These are phyloP conservation scores for Brenthis daphne DNA, from an alignment of 2,888 invertebrate species.

Conservation along the genomic window DNA sequence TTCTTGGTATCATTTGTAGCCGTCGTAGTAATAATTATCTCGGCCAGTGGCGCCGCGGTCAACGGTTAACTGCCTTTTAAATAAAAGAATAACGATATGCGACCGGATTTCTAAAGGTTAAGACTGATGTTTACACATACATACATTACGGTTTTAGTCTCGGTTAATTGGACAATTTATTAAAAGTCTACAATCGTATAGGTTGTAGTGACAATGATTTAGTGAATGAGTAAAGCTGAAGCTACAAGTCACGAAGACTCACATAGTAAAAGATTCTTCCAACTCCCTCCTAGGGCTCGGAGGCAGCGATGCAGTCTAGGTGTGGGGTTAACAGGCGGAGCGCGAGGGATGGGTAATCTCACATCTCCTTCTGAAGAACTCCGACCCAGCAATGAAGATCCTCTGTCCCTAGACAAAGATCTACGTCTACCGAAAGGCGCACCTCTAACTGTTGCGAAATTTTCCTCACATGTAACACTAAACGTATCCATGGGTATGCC, in stretches of 20 bases:
- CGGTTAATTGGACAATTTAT: conserved; percentile 60
- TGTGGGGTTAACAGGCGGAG: conserved; percentile 67
- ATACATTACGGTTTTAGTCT: conserved; percentile 51
- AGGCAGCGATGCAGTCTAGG: conserved; percentile 86
- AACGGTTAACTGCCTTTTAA: conserved; percentile 70
- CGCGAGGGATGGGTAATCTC: conserved; percentile 64
- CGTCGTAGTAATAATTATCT: conserved; percentile 76
- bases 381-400: conserved; percentile 80
- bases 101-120: conserved; percentile 65
- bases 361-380: conserved; percentile 89
- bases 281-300: conserved; percentile 88
- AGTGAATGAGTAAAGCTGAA: conserved; percentile 50
- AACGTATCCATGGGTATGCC: conserved; percentile 73
- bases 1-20: conserved; percentile 71
- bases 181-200: conserved; percentile 30
- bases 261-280: conserved; percentile 90
- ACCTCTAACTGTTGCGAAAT: conserved; percentile 72
- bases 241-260: conserved; percentile 77
- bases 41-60: conserved; percentile 58
- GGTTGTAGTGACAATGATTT: conserved; percentile 35
- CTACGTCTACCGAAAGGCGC: conserved; percentile 74
- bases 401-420: conserved; percentile 77
- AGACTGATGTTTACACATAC: conserved; percentile 53
- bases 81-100: conserved; percentile 65
- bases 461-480: conserved; percentile 62